Evolutionary conservation across 2,113 vertebrate genomes (phyloP), one percentile per base, ranked within the genome.

Genomic region (Syngnathus typhle): DNA sequence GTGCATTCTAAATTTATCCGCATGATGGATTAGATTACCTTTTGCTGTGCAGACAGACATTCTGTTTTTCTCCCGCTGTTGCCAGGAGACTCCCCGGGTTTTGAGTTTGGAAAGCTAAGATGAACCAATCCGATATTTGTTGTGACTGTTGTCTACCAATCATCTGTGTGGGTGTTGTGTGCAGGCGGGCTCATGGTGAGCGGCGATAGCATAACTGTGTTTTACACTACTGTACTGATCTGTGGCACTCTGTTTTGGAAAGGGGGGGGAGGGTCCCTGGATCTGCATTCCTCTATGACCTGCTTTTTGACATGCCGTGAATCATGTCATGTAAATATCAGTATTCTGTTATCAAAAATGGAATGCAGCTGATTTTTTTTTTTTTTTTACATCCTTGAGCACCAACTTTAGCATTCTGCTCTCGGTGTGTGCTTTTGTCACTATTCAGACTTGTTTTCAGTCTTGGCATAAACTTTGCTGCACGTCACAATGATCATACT

Each of bases 11-110:
- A 63, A 75, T 60, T 63, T 55, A 60, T 46, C 56, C 69, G 68
- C 51, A 64, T 65, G 55, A 56, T 43, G 44, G 43, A 62, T 62
- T 43, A 60, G 16, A 32, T 38, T 38, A 38, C 23, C 32, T 65
- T 63, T 65, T 65, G 27, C 37, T 49, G 32, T 5, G 52, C 21
- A 65, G 61, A 21, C 18, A 27, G 54, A 67, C 55, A 74, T 73
- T 68, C 65, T 70, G 76, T 82, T 83, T 70, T 82, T 70, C 77
- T 85, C 68, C 44, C 47, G 9, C 81, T 89, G 88, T 90, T 90
- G 87, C 88, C 84, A 75, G 84, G 82, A 85, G 78, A 88, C 72
- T 68, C 67, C 60, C 72, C 0, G 55, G 60, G 52, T 84, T 81
- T 83, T 32, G 27, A 67, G 72, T 85, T 84, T 76, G 65, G 75